Conservation (phyloP, 2,113 vertebrate species). For the Lipophrys pholis region DNA sequence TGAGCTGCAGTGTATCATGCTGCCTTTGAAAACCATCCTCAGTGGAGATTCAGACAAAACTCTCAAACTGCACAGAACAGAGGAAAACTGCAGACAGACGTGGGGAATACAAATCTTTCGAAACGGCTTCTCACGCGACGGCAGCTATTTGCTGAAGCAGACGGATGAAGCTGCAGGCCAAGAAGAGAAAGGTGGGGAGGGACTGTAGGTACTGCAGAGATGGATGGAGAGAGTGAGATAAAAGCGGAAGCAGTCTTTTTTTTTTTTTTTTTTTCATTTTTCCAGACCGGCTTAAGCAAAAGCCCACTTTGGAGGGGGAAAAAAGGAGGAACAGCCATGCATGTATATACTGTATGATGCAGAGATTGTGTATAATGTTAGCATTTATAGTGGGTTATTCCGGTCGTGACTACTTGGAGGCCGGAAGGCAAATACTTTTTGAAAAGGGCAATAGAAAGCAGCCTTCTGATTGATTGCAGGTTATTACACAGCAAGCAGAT, state of each 20-base stretch:
- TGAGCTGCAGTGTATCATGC: not conserved
- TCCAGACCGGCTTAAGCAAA: slow-evolving; percentile 26
- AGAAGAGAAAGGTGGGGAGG: slow-evolving; percentile 47
- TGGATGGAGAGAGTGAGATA: slow-evolving; percentile 34
- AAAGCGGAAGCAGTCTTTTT: slow-evolving; percentile 52
- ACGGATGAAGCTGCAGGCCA: slow-evolving; percentile 48
- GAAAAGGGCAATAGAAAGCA: slow-evolving; percentile 48
- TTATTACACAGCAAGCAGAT: slow-evolving; percentile 6
- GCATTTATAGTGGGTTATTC: slow-evolving; percentile 53
- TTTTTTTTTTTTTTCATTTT: slow-evolving; percentile 31
- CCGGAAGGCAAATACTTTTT: slow-evolving; percentile 35
- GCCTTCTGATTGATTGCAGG: slow-evolving; percentile 30
- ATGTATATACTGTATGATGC: not conserved
- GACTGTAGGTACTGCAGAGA: slow-evolving; percentile 34
- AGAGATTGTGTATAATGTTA: slow-evolving; percentile 38
- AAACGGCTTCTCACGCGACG: slow-evolving; percentile 30
- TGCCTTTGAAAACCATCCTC: not conserved
- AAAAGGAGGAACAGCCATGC: slow-evolving; percentile 3
- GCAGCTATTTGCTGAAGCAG: slow-evolving; percentile 44
- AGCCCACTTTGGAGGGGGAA: slow-evolving; percentile 17
- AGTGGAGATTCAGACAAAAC: not conserved
- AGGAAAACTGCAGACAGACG: not conserved
- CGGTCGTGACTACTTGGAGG: slow-evolving; percentile 21
- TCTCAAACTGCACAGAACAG: no score
- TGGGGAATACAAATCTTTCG: not conserved